Percentiles rank a stretch among this genome's conserved stretches.
phyloP scores from a whole-genome alignment of 2,113 vertebrate species.

The Monarcha castaneiventris region DNA sequence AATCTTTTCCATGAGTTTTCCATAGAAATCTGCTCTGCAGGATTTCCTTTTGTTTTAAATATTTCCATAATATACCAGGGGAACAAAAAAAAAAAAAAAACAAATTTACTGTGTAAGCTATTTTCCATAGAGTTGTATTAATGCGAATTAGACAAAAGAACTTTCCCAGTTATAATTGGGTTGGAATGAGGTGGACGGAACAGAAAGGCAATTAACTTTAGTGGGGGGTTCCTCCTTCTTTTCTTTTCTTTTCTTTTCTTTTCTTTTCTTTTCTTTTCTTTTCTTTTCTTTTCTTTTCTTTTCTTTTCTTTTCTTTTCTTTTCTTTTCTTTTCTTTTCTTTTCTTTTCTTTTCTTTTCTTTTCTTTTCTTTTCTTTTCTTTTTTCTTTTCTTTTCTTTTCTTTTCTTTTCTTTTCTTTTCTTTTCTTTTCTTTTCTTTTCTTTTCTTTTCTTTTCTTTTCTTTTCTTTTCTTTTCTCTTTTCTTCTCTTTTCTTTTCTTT shows the following conservation, averaged over 20 bases:
- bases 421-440: no score
- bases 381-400: slow-evolving; percentile 70
- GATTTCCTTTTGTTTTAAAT: slow-evolving; percentile 48
- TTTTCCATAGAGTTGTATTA: slow-evolving; percentile 71
- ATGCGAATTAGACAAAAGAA: slow-evolving; percentile 79
- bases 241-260: slow-evolving; percentile 69
- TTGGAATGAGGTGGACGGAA: slow-evolving; percentile 91
- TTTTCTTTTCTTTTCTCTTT: background rate
- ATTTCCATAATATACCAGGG: background rate
- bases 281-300: no score
- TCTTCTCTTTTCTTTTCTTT: no score
- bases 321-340: background rate
- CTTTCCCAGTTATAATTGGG: slow-evolving; percentile 81
- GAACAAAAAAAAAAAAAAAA: background rate
- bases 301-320: background rate
- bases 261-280: background rate
- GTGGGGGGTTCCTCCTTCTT: background rate
- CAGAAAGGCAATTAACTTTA: slow-evolving; percentile 88
- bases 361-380: slow-evolving; percentile 70
- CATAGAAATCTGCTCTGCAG: background rate
- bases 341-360: background rate
- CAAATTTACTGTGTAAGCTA: slow-evolving; percentile 50
- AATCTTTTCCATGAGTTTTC: slow-evolving; percentile 14
- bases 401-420: background rate
- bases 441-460: background rate